Evolutionary conservation across 2,797 vertebrate species (phyloP), one percentile per base, ranked within the genome.

Genomic region (Spinus pinus): DNA sequence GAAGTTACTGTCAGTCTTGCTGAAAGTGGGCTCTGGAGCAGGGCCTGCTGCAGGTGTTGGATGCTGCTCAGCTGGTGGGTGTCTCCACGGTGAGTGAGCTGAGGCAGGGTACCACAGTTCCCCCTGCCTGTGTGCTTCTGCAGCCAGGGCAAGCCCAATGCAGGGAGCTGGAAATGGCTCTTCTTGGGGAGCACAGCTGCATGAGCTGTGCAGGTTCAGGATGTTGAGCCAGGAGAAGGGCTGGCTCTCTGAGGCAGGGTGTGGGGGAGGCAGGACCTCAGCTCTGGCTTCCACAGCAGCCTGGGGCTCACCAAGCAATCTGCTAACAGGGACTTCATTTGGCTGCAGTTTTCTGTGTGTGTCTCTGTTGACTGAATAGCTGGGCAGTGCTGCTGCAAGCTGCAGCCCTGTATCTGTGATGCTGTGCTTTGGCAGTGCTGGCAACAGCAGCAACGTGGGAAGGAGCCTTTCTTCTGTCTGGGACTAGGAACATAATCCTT

Each of bases 41-140:
- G 10, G n/a, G 69, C 23, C 62, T 50, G 53, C 24, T 46, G 53
- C 42, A 24, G 49, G n/a, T 0, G 0, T 2, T 74, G 53, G 57
- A 37, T 75, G 62, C 28, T 60, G 65, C 30, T 27, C 18, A 31
- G 57, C 46, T 62, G 39, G 4, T 42, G 28, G 1, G 1, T 3
- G 6, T 65, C 53, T 60, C 72, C 6, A 2, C 31, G 50, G 17
- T 1, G 13, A 62, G 51, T 30, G 67, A 42, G 42, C 39, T 37
- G 86, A 39, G 70, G 25, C 90, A 49, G 47, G 71, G n/a, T 35
- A 15, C 54, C 18, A 11, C 42, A 61, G 49, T 30, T 61, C 50
- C 21, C 20, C 33, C 37, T 28, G 6, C 46, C 30, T 0, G 0
- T 27, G 21, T 82, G 66, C 66, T 74, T 3, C 1, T 14, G 66